phyloP scores from a whole-genome alignment of 2,888 invertebrate species.

The Antheraea assamensis region DNA sequence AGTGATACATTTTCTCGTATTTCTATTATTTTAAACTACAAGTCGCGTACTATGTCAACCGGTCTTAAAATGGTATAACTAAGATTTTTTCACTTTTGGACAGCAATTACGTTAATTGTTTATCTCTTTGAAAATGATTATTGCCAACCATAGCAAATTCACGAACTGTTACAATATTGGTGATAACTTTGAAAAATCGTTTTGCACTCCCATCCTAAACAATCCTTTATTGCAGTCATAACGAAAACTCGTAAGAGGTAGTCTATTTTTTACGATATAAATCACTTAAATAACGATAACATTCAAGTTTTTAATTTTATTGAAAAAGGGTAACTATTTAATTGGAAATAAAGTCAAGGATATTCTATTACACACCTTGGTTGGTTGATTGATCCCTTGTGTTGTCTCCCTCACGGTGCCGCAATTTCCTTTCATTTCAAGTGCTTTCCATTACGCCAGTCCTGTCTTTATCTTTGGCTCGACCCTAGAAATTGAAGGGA shows the following conservation, averaged over 20 bases:
- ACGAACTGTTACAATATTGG: neutral
- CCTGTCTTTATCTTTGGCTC: slow-evolving; percentile 33
- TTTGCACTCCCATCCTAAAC: neutral
- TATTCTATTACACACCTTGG: slow-evolving; percentile 15
- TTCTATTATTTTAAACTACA: no score
- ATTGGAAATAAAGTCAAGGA: neutral
- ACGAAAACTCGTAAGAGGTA: neutral
- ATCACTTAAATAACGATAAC: neutral
- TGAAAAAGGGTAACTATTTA: neutral
- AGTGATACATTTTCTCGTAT: no score
- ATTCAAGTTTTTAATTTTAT: neutral
- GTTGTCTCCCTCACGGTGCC: slow-evolving; percentile 39
- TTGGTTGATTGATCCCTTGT: slow-evolving; percentile 34
- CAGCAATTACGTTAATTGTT: neutral
- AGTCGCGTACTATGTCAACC: no score
- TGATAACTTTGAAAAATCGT: neutral
- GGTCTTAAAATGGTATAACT: neutral
- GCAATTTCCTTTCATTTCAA: slow-evolving; percentile 51
- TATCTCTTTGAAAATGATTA: neutral
- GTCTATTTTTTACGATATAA: neutral
- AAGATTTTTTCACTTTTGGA: neutral
- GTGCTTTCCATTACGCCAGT: slow-evolving; percentile 49
- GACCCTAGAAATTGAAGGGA: slow-evolving; percentile 41
- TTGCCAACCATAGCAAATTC: neutral
- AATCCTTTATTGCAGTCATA: no score